Percentiles rank a stretch among this genome's conserved stretches.
Evolutionary conservation across 2,797 vertebrate species (phyloP).

Genomic region (Pantherophis vulpinus): DNA sequence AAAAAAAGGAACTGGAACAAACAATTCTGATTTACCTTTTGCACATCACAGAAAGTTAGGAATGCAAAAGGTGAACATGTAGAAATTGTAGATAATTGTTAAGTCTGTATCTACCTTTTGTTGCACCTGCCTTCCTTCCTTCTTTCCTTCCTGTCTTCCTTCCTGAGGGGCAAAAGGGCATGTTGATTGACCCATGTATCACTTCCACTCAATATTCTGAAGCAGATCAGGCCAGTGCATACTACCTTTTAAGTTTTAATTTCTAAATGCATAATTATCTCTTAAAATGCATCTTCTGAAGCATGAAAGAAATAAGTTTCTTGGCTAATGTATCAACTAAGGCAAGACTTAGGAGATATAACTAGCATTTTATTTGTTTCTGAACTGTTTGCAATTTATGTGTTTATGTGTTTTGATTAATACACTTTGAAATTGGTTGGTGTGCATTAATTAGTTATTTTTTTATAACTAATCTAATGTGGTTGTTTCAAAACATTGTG

Average conservation of each 20-base stretch:
- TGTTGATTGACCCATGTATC: slow-evolving; percentile 12
- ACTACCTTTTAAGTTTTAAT: not conserved
- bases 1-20: not conserved
- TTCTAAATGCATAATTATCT: not conserved
- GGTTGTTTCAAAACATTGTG: not conserved
- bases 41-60: not conserved
- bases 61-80: not conserved
- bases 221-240: not conserved
- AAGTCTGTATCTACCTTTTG: slow-evolving; percentile 33
- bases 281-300: not conserved
- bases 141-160: slow-evolving; percentile 34
- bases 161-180: slow-evolving; percentile 23
- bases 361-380: not conserved
- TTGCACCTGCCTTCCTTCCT: slow-evolving; percentile 34
- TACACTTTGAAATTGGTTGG: not conserved
- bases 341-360: not conserved
- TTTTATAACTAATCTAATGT: not conserved
- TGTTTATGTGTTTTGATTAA: not conserved
- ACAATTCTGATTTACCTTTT: not conserved
- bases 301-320: not conserved
- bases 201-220: not conserved
- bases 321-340: not conserved
- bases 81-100: slow-evolving; percentile 14
- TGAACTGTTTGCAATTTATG: not conserved
- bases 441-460: not conserved